Conservation (phyloP, 2,113 vertebrate species). For the Elaphurus davidianus region DNA sequence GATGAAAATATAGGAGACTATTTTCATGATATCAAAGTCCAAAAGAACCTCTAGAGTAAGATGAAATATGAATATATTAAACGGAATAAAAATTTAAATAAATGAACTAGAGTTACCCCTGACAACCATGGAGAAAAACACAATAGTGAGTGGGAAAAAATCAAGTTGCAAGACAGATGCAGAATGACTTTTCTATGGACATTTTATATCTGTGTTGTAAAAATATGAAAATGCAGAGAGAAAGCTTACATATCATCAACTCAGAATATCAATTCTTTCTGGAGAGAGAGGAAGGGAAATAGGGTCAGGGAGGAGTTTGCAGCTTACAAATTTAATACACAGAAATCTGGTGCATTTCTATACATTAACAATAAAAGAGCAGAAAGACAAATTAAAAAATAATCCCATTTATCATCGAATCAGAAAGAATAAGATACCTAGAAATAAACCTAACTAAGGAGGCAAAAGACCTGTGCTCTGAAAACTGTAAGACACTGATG, state of each 20-base stretch:
- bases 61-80: not conserved
- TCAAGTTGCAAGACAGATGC: not conserved
- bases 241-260: not conserved
- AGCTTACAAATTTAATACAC: not conserved
- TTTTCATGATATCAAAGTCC: not conserved
- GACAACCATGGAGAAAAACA: not conserved
- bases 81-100: not conserved
- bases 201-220: not conserved
- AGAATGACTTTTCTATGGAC: too few species aligned
- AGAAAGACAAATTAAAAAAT: not conserved
- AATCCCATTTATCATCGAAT: not conserved
- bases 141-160: not conserved
- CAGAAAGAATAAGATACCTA: not conserved
- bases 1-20: not conserved
- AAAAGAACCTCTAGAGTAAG: not conserved
- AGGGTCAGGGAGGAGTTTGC: not conserved
- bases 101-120: not conserved
- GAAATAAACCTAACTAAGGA: not conserved
- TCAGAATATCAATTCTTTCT: not conserved
- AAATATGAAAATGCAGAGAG: not conserved
- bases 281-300: not conserved
- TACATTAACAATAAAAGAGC: not conserved
- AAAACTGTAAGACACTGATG: not conserved
- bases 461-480: not conserved
- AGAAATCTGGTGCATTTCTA: not conserved